phyloP scores from a whole-genome alignment of 1,140 invertebrate species.

The Leucophenga varia region DNA sequence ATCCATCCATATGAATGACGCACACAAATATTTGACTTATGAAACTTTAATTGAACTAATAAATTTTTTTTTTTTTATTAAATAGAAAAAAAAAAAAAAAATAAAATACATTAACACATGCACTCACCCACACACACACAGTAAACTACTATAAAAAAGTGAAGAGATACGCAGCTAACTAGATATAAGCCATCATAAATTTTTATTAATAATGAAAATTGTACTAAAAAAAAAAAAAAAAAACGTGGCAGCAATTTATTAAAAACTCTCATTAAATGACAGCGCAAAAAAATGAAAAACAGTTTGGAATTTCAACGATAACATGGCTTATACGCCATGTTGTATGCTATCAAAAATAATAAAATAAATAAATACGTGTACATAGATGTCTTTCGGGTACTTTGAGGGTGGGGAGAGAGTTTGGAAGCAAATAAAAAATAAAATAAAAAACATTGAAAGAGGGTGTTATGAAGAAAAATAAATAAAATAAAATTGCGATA shows the following conservation, averaged over 20 bases:
- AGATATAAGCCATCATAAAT: conserved; percentile 47
- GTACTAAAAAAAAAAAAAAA: conserved; percentile 35
- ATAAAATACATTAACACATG: conserved; percentile 4
- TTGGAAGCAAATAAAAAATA: conserved; percentile 16
- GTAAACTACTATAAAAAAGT: too few relatives aligned
- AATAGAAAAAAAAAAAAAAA: too few relatives aligned
- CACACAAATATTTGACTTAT: conserved; percentile 27
- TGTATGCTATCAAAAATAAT: conserved; percentile 47
- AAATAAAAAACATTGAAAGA: not conserved
- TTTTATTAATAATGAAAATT: conserved; percentile 55
- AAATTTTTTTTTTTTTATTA: conserved; percentile 27
- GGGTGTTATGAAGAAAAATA: conserved; percentile 5
- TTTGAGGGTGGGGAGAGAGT: too few relatives aligned
- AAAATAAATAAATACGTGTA: conserved; percentile 45
- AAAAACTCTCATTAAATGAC: conserved; percentile 50
- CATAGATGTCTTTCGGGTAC: too few relatives aligned
- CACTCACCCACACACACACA: conserved; percentile 14
- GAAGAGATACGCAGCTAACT: too few relatives aligned
- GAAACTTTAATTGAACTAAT: conserved; percentile 51
- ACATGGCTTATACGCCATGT: conserved; percentile 47
- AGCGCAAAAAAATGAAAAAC: conserved; percentile 5
- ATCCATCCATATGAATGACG: too few relatives aligned
- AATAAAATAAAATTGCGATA: conserved; percentile 34
- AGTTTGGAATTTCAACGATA: conserved; percentile 33
- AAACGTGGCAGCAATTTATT: conserved; percentile 42